phyloP scores from a whole-genome alignment of 2,113 vertebrate species.

The Chloropsis hardwickii region DNA sequence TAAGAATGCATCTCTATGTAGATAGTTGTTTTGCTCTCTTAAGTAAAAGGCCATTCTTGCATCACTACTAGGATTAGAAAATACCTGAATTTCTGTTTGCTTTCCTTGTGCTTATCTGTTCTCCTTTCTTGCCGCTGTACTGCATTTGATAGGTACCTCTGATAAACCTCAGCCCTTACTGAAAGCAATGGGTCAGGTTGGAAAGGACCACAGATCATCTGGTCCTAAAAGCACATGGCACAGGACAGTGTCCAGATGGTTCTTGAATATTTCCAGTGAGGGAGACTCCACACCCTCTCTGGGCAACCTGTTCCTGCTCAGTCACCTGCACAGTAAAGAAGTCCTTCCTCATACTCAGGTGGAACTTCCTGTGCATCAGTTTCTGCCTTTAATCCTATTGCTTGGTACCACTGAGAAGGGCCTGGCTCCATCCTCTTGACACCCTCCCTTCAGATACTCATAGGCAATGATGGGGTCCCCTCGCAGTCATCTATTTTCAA shows the following conservation, averaged over 20 bases:
- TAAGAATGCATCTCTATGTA: neutral
- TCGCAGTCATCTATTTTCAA: neutral
- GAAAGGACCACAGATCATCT: neutral
- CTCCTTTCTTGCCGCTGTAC: neutral
- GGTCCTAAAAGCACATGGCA: neutral
- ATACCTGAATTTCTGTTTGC: neutral
- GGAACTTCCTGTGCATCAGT: neutral
- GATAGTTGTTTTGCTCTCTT: neutral
- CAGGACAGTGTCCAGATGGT: neutral
- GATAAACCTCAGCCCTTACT: neutral
- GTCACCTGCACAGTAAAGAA: neutral
- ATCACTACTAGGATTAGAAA: neutral
- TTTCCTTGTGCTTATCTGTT: neutral
- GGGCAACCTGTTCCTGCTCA: neutral
- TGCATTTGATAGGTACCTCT: neutral
- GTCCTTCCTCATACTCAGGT: neutral
- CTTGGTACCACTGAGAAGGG: neutral
- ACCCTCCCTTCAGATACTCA: neutral
- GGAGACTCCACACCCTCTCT: neutral
- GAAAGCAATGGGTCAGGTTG: neutral
- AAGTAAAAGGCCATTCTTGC: neutral
- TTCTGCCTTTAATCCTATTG: neutral
- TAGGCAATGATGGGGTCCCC: rapidly evolving
- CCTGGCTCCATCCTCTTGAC: neutral
- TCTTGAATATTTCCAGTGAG: neutral